phyloP scores from a whole-genome alignment of 2,797 vertebrate genomes.

The Cichlasoma orientale region DNA sequence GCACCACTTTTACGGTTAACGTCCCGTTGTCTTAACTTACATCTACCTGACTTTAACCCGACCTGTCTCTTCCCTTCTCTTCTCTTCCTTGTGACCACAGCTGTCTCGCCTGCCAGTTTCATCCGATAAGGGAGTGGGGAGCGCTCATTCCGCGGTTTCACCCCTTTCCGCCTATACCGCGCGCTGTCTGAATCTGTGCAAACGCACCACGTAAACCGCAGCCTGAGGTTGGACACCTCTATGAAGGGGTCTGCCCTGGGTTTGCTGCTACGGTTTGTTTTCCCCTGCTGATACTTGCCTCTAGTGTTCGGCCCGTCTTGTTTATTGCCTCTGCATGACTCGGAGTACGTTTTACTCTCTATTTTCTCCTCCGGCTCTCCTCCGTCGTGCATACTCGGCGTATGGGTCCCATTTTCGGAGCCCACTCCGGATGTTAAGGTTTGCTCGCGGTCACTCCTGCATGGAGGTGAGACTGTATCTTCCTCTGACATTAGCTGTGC shows the following conservation, averaged over 20 bases:
- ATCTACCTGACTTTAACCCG: not conserved
- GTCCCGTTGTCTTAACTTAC: not conserved
- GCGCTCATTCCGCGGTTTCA: not conserved
- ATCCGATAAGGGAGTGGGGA: not conserved
- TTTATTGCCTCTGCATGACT: not conserved
- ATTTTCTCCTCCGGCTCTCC: not conserved
- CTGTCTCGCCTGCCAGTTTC: not conserved
- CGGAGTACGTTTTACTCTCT: rapidly evolving
- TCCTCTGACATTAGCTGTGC: not conserved
- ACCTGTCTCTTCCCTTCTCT: rapidly evolving
- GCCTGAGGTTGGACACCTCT: not conserved
- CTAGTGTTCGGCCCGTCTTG: not conserved
- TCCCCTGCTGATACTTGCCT: constrained; percentile 27
- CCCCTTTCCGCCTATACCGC: not conserved
- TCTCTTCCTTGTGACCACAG: no score
- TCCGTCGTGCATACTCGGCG: rapidly evolving
- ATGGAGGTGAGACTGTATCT: not conserved
- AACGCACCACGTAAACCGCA: not conserved
- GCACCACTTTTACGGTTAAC: not conserved
- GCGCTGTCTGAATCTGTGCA: not conserved
- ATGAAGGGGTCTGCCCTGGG: not conserved
- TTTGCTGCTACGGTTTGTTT: constrained; percentile 6
- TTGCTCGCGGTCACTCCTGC: not conserved
- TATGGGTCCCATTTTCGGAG: not conserved
- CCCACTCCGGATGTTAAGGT: not conserved